phyloP scores from a whole-genome alignment of 2,113 vertebrate genomes.

The Neogale vison region DNA sequence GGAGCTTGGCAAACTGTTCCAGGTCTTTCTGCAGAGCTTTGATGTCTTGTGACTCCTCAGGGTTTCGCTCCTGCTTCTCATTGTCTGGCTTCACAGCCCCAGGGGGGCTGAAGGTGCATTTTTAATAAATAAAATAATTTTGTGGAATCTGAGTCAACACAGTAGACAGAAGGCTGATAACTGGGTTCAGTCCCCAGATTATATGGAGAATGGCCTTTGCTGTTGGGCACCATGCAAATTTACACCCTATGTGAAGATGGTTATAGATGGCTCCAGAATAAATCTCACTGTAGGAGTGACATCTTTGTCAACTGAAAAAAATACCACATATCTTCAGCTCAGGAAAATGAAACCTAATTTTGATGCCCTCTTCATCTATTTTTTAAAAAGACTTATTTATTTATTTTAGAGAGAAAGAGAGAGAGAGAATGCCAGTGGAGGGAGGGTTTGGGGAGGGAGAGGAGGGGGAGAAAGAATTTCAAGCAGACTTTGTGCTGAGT shows the following conservation, averaged over 20 bases:
- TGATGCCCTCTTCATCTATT: background rate
- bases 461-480: background rate
- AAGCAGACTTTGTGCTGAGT: background rate
- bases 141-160: background rate
- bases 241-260: background rate
- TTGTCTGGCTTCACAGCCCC: background rate
- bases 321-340: background rate
- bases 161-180: background rate
- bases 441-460: background rate
- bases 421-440: background rate
- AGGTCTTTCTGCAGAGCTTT: background rate
- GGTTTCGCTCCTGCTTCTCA: background rate
- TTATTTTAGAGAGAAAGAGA: background rate
- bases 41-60: background rate
- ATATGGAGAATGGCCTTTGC: background rate
- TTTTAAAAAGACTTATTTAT: background rate
- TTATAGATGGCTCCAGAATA: background rate
- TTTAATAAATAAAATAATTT: slow-evolving; percentile 26
- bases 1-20: slow-evolving; percentile 64
- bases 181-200: background rate
- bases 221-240: background rate
- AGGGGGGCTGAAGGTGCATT: background rate
- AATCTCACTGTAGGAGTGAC: background rate
- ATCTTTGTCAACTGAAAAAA: slow-evolving; percentile 27
- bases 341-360: background rate